Evolutionary conservation across 2,797 vertebrate species (phyloP), one percentile per base, ranked within the genome.

Genomic region (Argentina silus): DNA sequence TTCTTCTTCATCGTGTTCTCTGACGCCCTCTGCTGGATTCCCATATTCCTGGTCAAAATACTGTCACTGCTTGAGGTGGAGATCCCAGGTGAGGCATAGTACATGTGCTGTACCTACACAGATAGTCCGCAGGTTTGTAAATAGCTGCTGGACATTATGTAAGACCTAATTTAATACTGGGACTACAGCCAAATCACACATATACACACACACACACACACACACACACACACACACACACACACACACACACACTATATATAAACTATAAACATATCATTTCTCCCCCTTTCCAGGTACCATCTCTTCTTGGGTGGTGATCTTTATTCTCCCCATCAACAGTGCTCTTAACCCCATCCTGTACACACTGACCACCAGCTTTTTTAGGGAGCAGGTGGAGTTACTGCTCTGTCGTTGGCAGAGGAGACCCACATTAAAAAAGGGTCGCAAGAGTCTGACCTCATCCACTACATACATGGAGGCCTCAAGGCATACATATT

Each of bases 1-100:
- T 95, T 95, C 83, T 96, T 96, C 87, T 94, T 95, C 83, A 95
- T 93, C 2, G 93, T 95, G 89, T 94, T 96, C 93, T 96, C 95
- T 88, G 94, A 96, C 70, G 95, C 95, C 93, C 96, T 96, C 94
- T 96, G 95, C 93, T 98, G 97, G 96, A 96, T 96, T 73, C 86
- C 86, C 8, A 93, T 94, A 81, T 96, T 96, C 87, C 73, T 95
- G 45, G 88, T 93, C 78, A 94, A 96, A 88, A 81, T 92, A n/a
- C 88, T 95, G 27, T 93, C 92, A 1, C 90, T 95, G 42, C 76
- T 95, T 78, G 83, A 92, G 53, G 90, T 95, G 72, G 93, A 95
- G 88, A 96, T 95, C 75, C 92, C 93, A 84, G 93, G 93, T 93
- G 77, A 81, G 84, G 67, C 51, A 56, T 7, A 2, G 47, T 27